Percentiles rank a stretch among this genome's conserved stretches.
These are phyloP conservation scores for Apodemia mormo DNA, from an alignment of 2,888 invertebrate genomes.

Conservation along the genomic window DNA sequence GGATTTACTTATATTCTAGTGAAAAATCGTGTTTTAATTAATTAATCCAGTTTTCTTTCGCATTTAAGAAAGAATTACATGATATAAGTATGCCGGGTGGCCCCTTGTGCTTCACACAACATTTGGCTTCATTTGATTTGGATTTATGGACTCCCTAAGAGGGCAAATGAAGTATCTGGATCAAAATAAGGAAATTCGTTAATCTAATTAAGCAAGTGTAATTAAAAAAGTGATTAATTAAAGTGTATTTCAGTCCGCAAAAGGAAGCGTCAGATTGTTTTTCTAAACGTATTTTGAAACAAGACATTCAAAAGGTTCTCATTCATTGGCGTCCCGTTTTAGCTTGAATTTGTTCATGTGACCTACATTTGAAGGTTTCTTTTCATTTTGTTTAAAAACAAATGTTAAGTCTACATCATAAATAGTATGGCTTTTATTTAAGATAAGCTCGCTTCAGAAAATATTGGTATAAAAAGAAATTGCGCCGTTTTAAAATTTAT, in stretches of 20 bases:
- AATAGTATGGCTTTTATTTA: background rate
- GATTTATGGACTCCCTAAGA: too few species aligned
- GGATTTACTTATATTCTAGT: too few species aligned
- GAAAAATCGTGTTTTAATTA: too few species aligned
- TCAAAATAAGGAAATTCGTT: too few species aligned
- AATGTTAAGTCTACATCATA: background rate
- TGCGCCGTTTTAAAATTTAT: too few species aligned
- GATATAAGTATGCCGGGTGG: too few species aligned
- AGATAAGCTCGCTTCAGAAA: background rate
- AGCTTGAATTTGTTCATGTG: constrained; percentile 2
- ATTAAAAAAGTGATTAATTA: constrained; percentile 1
- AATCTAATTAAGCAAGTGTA: too few species aligned
- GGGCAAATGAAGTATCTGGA: too few species aligned
- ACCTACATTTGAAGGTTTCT: constrained; percentile 11
- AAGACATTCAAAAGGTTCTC: constrained; percentile 2
- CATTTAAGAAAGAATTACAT: too few species aligned
- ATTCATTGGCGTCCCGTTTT: constrained; percentile 9
- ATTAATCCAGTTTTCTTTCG: too few species aligned
- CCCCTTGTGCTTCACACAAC: too few species aligned
- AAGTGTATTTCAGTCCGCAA: background rate
- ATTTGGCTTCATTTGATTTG: too few species aligned
- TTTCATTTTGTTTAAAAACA: constrained; percentile 11
- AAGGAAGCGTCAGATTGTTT: background rate
- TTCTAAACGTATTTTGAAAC: constrained; percentile 1
- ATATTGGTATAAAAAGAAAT: background rate